Percentiles rank a stretch among this genome's conserved stretches.
Conservation (phyloP, 2,888 invertebrate species). For the Crematogaster levior region DNA sequence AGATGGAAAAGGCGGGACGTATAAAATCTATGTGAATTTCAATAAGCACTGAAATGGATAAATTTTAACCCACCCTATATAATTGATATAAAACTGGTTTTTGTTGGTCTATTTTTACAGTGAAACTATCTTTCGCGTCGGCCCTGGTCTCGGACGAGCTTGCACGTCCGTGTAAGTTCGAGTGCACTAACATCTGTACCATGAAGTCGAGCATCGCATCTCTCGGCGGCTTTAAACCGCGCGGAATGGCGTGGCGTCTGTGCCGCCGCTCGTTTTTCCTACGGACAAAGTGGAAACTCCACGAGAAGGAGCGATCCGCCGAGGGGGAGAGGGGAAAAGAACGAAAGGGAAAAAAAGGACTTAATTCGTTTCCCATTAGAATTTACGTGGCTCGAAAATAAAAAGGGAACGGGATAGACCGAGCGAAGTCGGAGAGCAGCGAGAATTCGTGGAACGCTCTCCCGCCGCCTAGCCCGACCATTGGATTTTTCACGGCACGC, state of each 20-base stretch:
- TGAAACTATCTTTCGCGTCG: conserved; percentile 14
- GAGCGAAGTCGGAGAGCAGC: conserved; percentile 43
- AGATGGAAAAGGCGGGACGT: too few relatives aligned
- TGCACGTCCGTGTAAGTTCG: conserved; percentile 24
- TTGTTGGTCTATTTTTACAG: neutral
- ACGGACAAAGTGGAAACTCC: conserved; percentile 51
- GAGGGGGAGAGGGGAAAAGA: neutral
- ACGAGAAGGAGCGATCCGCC: conserved; percentile 16
- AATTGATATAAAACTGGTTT: neutral
- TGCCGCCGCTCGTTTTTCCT: conserved; percentile 58
- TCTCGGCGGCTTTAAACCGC: conserved; percentile 54
- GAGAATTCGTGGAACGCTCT: conserved; percentile 46
- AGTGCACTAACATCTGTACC: conserved; percentile 52
- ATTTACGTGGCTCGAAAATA: conserved; percentile 64
- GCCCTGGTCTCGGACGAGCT: conserved; percentile 5
- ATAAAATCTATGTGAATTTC: too few relatives aligned
- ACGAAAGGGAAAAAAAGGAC: conserved; percentile 43
- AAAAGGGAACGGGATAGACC: conserved; percentile 61
- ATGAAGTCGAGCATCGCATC: conserved; percentile 41
- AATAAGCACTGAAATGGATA: too few relatives aligned
- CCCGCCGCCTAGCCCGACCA: conserved; percentile 42
- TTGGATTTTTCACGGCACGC: conserved; percentile 62
- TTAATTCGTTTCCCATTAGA: conserved; percentile 69
- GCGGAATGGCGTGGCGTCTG: conserved; percentile 48
- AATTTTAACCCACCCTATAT: too few relatives aligned